Conservation (phyloP, 1,140 invertebrate species). For the Heliconius hewitsoni region DNA sequence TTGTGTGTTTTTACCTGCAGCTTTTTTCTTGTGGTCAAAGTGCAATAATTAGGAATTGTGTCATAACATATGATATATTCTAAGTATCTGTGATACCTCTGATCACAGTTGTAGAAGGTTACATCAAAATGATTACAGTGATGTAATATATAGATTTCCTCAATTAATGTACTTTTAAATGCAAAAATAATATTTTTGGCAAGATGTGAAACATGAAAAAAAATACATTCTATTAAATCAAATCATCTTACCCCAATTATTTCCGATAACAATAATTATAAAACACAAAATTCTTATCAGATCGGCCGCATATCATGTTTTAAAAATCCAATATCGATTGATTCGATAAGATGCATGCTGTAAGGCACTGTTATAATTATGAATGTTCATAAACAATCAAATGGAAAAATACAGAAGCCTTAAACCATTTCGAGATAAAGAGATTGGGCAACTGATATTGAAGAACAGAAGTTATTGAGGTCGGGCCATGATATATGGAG, state of each 20-base stretch:
- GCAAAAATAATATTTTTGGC: no score
- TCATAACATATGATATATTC: no score
- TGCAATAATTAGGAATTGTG: no score
- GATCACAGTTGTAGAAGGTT: no score
- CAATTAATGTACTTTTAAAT: no score
- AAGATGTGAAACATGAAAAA: neutral
- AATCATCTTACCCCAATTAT: neutral
- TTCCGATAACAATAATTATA: neutral
- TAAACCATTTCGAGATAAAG: neutral
- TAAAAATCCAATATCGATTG: conserved; percentile 25
- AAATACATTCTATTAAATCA: neutral
- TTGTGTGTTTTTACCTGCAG: no score
- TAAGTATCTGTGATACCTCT: no score
- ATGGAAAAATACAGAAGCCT: neutral
- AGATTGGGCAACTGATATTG: neutral
- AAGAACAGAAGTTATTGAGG: neutral
- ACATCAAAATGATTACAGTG: no score
- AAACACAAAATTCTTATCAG: neutral
- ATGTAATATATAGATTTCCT: no score
- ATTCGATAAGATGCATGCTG: conserved; percentile 9
- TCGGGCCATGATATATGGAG: neutral
- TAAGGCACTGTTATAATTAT: neutral
- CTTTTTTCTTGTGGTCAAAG: no score
- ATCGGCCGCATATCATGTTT: neutral
- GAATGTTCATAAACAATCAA: conserved; percentile 3